phyloP scores from a whole-genome alignment of 1,140 invertebrate species.

The Mylabris phalerata region DNA sequence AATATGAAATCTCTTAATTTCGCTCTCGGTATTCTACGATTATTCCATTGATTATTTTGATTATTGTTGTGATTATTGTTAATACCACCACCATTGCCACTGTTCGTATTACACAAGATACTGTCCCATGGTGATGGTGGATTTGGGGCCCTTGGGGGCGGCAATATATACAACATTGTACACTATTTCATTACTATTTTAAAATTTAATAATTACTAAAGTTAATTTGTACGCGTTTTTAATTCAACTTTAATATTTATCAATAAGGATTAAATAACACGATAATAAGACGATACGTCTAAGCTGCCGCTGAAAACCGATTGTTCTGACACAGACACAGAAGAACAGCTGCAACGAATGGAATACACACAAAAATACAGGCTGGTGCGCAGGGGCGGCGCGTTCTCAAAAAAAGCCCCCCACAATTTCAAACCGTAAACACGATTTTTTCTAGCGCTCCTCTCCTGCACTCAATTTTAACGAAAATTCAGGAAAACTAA shows the following conservation, averaged over 20 bases:
- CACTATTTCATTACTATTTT: not conserved
- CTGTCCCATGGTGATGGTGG: slow-evolving; percentile 48
- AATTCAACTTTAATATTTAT: too few relatives aligned
- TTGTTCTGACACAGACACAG: not conserved
- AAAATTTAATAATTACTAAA: too few relatives aligned
- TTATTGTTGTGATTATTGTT: not conserved
- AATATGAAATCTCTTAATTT: too few relatives aligned
- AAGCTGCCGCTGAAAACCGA: slow-evolving; percentile 18
- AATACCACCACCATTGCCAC: not conserved
- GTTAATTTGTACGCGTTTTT: not conserved
- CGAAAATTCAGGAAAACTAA: too few relatives aligned
- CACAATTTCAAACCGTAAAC: not conserved
- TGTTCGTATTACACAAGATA: slow-evolving; percentile 22
- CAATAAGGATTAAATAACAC: too few relatives aligned
- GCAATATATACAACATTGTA: slow-evolving; percentile 45
- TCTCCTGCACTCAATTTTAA: not conserved
- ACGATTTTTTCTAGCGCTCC: not conserved
- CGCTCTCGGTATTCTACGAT: too few relatives aligned
- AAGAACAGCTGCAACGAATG: slow-evolving; percentile 8
- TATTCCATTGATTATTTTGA: too few relatives aligned
- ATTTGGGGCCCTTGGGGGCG: slow-evolving; percentile 44
- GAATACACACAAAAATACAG: not conserved
- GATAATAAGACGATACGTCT: not conserved
- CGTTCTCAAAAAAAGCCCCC: slow-evolving; percentile 2
- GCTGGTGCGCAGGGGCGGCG: not conserved